Conservation (phyloP, 2,797 vertebrate genomes). For the Dendrocincla fuliginosa region DNA sequence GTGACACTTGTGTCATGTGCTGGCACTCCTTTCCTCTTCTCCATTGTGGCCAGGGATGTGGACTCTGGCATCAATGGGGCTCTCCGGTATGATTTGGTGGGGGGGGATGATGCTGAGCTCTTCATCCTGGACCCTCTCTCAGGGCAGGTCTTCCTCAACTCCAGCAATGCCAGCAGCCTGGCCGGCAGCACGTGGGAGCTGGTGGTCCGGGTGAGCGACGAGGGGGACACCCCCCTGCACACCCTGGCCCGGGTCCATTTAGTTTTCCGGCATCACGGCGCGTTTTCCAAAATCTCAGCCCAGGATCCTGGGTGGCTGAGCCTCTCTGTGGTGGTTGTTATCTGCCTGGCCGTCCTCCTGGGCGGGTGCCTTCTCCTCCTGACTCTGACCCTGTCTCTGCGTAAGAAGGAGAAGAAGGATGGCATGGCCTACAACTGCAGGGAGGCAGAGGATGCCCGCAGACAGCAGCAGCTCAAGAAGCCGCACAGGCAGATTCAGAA, state of each 20-base stretch:
- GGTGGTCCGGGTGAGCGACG: constrained; percentile 81
- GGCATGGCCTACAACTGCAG: constrained; percentile 92
- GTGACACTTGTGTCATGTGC: neutral
- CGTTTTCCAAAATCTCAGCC: constrained; percentile 85
- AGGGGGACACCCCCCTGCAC: constrained; percentile 78
- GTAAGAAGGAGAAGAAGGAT: constrained; percentile 86
- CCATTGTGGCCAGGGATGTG: constrained; percentile 82
- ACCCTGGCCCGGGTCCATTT: constrained; percentile 78
- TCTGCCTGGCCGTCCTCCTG: constrained; percentile 84
- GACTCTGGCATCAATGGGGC: constrained; percentile 86
- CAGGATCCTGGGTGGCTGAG: constrained; percentile 76
- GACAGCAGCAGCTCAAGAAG: constrained; percentile 88
- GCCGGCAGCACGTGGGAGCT: constrained; percentile 82
- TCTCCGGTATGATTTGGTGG: constrained; percentile 79
- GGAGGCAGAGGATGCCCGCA: constrained; percentile 89
- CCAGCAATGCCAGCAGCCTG: constrained; percentile 87
- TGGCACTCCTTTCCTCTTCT: constrained; percentile 45
- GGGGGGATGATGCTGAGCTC: constrained; percentile 69
- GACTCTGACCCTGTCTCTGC: constrained; percentile 84
- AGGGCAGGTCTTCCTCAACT: constrained; percentile 87
- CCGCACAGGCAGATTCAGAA: constrained; percentile 92
- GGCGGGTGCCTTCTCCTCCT: constrained; percentile 80
- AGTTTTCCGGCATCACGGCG: constrained; percentile 82
- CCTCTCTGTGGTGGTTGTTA: constrained; percentile 78
- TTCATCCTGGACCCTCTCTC: constrained; percentile 82